Percentiles rank a stretch among this genome's conserved stretches.
Conservation (phyloP, 2,797 vertebrate species). For the Anguilla obscura region DNA sequence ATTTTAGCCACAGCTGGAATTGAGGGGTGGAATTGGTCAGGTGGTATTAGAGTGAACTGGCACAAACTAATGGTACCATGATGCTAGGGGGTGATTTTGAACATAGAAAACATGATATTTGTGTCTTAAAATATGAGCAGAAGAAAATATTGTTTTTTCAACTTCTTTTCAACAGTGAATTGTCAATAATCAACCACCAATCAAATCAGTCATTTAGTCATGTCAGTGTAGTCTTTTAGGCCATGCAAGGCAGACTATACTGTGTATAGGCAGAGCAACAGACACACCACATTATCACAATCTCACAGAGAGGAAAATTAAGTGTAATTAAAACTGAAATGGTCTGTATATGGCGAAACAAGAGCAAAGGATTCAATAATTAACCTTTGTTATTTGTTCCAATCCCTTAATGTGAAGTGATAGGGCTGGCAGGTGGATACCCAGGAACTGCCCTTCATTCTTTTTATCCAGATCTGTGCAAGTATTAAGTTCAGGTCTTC, state of each 20-base stretch:
- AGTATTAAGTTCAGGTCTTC: background rate
- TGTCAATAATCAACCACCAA: background rate
- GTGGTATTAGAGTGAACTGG: too few species aligned
- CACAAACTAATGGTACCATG: too few species aligned
- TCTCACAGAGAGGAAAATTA: background rate
- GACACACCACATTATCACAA: background rate
- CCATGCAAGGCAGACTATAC: background rate
- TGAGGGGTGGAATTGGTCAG: too few species aligned
- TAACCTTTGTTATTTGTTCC: background rate
- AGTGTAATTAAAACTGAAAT: background rate
- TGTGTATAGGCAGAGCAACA: background rate
- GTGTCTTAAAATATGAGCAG: too few species aligned
- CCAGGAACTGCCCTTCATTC: background rate
- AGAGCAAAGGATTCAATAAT: conserved; percentile 5
- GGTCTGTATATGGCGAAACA: background rate
- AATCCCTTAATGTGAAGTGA: background rate
- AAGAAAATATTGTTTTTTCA: too few species aligned
- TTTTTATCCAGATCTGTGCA: background rate
- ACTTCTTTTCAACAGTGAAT: background rate
- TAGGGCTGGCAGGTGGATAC: background rate
- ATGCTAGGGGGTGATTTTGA: too few species aligned
- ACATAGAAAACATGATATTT: too few species aligned
- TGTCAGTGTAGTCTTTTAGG: background rate
- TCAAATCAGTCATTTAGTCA: background rate
- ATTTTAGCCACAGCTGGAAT: too few species aligned